phyloP scores from a whole-genome alignment of 2,113 vertebrate genomes.

The Lasiurus borealis region DNA sequence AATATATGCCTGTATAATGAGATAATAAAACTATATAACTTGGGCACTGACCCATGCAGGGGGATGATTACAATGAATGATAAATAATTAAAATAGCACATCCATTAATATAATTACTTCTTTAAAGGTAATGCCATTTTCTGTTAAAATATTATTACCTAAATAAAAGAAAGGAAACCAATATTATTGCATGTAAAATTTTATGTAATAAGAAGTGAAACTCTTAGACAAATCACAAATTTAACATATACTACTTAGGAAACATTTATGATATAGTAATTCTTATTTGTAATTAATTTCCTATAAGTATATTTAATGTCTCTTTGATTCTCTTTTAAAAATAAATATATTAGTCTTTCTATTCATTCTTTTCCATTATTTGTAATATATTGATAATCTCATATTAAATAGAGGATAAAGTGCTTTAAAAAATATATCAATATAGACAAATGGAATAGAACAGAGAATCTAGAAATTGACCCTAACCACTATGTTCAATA shows the following conservation, averaged over 20 bases:
- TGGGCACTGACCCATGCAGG: background rate
- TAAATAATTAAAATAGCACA: background rate
- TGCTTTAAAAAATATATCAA: background rate
- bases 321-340: background rate
- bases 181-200: background rate
- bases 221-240: background rate
- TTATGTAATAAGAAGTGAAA: background rate
- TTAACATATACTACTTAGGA: background rate
- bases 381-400: constrained; percentile 3
- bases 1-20: background rate
- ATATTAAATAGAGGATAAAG: background rate
- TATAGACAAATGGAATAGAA: background rate
- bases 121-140: background rate
- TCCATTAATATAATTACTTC: background rate
- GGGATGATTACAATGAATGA: background rate
- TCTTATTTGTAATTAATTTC: background rate
- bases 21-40: background rate
- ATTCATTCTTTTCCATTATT: background rate
- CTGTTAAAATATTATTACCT: background rate
- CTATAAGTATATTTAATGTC: background rate
- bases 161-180: background rate
- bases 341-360: background rate
- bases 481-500: too few relatives aligned
- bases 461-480: too few relatives aligned
- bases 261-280: background rate